Evolutionary conservation across 2,797 vertebrate genomes (phyloP).

Genomic region (Mycteria americana): DNA sequence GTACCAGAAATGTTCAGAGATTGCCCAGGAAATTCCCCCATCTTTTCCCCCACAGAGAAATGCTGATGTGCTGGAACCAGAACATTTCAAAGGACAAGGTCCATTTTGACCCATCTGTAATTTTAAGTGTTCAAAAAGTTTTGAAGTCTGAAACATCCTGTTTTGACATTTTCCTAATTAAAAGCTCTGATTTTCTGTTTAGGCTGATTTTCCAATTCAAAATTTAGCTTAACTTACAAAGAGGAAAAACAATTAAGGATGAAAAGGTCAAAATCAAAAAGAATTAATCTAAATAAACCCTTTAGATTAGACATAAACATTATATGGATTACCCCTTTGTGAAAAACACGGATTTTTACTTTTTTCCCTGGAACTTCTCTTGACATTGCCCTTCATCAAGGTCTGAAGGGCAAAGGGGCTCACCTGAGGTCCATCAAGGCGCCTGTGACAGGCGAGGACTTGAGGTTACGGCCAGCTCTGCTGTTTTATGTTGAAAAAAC

Average conservation of each 20-base stretch:
- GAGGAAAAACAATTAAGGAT: neutral
- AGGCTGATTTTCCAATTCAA: neutral
- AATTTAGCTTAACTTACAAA: neutral
- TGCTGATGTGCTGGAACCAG: neutral
- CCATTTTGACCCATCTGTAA: neutral
- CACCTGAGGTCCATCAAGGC: neutral
- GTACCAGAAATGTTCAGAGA: neutral
- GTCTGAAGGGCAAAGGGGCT: neutral
- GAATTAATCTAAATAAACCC: neutral
- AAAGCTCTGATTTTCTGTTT: neutral
- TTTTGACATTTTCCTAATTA: neutral
- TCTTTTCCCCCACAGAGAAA: neutral
- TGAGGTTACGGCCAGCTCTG: neutral
- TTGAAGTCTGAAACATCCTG: neutral
- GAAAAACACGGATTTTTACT: neutral
- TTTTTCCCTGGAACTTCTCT: neutral
- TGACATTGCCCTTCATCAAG: neutral
- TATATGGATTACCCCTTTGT: neutral
- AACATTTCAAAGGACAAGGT: neutral
- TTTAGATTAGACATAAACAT: neutral
- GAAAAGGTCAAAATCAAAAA: neutral
- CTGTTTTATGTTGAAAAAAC: neutral
- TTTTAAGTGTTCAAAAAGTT: neutral
- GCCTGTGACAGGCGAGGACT: neutral
- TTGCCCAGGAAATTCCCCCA: neutral